A percentile compares a stretch with the other conserved stretches of the same genome.
Evolutionary conservation across 2,888 invertebrate species (phyloP).

Genomic region (Psococerastis gibbosa): DNA sequence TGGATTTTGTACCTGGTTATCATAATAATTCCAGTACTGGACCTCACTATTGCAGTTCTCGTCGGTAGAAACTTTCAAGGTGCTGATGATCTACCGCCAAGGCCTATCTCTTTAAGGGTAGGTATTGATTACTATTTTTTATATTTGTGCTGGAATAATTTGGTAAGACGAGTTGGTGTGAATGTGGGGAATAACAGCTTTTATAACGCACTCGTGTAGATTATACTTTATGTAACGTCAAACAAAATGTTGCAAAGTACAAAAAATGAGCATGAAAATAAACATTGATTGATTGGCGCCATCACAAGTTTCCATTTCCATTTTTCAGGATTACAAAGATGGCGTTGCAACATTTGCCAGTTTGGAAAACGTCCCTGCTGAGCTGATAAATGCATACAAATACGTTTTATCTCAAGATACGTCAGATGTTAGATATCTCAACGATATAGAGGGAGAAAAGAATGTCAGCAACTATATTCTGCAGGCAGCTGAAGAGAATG

Average conservation of each 20-base stretch:
- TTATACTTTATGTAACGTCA: too few species aligned
- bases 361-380: neutral
- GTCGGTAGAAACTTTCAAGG: conserved; percentile 33
- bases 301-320: too few species aligned
- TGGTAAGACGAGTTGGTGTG: too few species aligned
- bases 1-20: conserved; percentile 44
- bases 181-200: too few species aligned
- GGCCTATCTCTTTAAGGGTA: conserved; percentile 31
- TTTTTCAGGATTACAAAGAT: conserved; percentile 13
- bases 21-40: conserved; percentile 46
- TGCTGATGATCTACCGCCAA: conserved; percentile 30
- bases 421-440: neutral
- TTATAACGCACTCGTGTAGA: too few species aligned
- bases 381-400: neutral
- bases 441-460: neutral
- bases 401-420: neutral
- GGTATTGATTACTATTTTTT: too few species aligned
- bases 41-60: conserved; percentile 39
- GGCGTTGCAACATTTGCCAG: conserved; percentile 19
- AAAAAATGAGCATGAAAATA: too few species aligned
- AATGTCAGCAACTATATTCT: neutral
- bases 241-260: too few species aligned
- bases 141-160: too few species aligned
- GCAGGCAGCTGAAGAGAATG: conserved; percentile 1
- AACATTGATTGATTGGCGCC: too few species aligned